Evolutionary conservation across 1,140 invertebrate genomes (phyloP).

Genomic region (Hydropsyche tenuis): DNA sequence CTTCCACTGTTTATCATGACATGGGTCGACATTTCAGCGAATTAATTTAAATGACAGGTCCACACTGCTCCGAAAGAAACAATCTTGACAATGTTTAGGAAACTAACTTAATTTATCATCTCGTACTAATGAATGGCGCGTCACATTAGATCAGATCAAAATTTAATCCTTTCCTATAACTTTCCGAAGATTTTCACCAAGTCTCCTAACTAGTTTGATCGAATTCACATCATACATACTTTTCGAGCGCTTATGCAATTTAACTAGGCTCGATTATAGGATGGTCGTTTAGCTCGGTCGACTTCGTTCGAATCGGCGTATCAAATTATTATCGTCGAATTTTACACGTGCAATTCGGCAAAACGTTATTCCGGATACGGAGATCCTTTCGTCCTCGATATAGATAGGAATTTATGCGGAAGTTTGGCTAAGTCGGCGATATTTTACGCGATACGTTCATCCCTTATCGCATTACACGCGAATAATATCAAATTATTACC

Average conservation of each 20-base stretch:
- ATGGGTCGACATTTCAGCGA: slow-evolving; percentile 17
- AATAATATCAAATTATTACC: slow-evolving; percentile 22
- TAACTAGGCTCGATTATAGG: background rate
- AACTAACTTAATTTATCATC: background rate
- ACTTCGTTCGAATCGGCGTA: background rate
- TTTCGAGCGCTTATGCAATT: no score
- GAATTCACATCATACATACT: no score
- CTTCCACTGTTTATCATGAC: slow-evolving; percentile 24
- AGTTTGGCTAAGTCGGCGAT: slow-evolving; percentile 19
- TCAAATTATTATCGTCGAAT: slow-evolving; percentile 21
- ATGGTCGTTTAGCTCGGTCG: background rate
- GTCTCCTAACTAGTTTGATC: no score
- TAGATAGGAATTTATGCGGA: slow-evolving; percentile 8
- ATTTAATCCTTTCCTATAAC: no score
- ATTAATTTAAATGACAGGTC: slow-evolving; percentile 26
- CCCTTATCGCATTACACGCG: slow-evolving; percentile 15
- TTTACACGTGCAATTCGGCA: slow-evolving; percentile 17
- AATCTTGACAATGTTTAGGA: background rate
- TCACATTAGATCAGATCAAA: no score
- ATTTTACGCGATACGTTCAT: slow-evolving; percentile 21
- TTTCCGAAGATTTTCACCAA: no score
- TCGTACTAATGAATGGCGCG: background rate
- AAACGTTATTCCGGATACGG: background rate
- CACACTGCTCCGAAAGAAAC: background rate
- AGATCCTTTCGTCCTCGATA: background rate